phyloP scores from a whole-genome alignment of 2,113 vertebrate genomes.

The Trochalopteron elliotii region DNA sequence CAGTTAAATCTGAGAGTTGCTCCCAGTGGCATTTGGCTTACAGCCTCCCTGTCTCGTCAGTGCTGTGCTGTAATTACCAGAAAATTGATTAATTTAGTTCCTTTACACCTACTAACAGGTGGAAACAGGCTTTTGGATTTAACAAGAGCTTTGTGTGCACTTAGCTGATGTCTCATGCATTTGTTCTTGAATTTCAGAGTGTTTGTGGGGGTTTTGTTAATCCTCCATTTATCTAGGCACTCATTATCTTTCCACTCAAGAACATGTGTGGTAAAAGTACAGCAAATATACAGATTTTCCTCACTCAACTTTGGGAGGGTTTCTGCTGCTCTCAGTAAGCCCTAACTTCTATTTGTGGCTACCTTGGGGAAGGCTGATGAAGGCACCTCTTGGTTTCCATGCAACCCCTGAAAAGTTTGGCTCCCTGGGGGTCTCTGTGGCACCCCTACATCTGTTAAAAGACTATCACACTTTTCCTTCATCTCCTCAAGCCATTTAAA shows the following conservation, averaged over 20 bases:
- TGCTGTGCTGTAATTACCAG: conserved; percentile 8
- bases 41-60: not conserved
- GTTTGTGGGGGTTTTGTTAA: not conserved
- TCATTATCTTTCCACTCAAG: not conserved
- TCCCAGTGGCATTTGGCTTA: not conserved
- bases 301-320: not conserved
- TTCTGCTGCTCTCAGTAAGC: not conserved
- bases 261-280: not conserved
- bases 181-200: not conserved
- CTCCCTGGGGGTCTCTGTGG: not conserved
- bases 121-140: not conserved
- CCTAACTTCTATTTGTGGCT: not conserved
- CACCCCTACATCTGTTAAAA: not conserved
- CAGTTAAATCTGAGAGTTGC: not conserved
- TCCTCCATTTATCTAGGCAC: not conserved
- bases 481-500: not conserved
- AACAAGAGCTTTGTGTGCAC: not conserved
- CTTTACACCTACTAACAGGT: conserved; percentile 6
- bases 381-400: not conserved
- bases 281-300: not conserved
- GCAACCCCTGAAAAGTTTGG: not conserved
- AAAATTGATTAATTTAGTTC: conserved; percentile 29
- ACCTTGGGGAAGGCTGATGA: not conserved
- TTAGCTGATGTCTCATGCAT: not conserved
- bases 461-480: not conserved